Base-by-base conservation (phyloP, 1,140 invertebrate species). In the Drosophila seguyi region DNA sequence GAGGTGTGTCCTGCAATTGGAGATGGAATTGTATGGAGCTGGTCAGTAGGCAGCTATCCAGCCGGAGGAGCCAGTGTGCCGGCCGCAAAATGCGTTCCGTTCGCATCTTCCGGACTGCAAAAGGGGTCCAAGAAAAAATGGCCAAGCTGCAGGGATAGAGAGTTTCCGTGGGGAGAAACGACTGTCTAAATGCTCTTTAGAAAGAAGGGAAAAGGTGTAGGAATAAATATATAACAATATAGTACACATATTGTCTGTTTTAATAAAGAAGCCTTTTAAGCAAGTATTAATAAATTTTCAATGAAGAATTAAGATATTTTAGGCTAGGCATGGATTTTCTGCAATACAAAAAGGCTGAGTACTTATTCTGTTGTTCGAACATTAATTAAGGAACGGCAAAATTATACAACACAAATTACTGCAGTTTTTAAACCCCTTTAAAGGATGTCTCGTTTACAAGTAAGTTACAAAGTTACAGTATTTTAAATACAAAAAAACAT, bases 1-100 rank as follows among this genome's bases (percentile, higher is more conserved):
- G 42, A 22, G 31, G 34, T 61, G 58, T 39, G 59, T 6, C 34
- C 59, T 16, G 36, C 52, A 41, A 56, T 63, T 47, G 41, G 56
- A 38, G 45, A 27, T n/a, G 39, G 25, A 63, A 52, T 10, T 16
- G 48, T 20, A 10, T 38, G 22, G 20, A 29, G 67, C 16, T 42
- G 50, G 18, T 11, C 31, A 58, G 63, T 1, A 44, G 20, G 34
- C 41, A 41, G 58, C 39, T 47, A 27, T 53, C 25, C 52, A 56
- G 52, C 34, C 48, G 56, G 52, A 63, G 65, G 56, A 68, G 55
- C 41, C 60, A 48, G 29, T 45, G 48, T 55, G 31, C 79, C 61
- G 42, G 60, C 83, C 83, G 67, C 84, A 86, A 85, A 84, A 83
- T 84, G 71, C 79, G 79, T 85, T 75, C 68, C 69, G 61, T 75